These are phyloP conservation scores for Sardina pilchardus DNA, from an alignment of 2,113 vertebrate genomes.

Conservation along the genomic window DNA sequence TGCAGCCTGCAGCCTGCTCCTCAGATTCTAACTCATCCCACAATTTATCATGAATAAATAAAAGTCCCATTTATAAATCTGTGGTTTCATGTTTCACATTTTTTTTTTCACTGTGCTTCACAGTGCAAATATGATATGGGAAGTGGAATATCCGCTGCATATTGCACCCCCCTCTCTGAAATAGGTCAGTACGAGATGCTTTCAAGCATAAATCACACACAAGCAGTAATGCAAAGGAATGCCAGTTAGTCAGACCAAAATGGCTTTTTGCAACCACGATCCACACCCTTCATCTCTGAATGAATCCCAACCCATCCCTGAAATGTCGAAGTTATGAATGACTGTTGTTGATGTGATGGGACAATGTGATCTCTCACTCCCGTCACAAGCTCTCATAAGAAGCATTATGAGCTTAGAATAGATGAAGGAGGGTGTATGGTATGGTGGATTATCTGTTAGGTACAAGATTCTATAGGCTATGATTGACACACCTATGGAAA, in stretches of 20 bases:
- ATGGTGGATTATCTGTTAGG: no score
- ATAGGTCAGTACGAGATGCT: not conserved
- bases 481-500: no score
- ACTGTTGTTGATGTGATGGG: not conserved
- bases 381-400: not conserved
- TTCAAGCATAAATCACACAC: not conserved
- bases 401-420: no score
- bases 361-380: not conserved
- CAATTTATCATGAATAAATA: not conserved
- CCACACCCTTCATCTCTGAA: not conserved
- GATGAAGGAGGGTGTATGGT: no score
- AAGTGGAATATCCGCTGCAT: not conserved
- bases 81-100: not conserved
- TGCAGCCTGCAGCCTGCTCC: not conserved
- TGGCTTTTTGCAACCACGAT: not conserved
- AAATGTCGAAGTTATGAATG: not conserved
- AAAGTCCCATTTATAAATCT: slow-evolving; percentile 6
- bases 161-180: not conserved
- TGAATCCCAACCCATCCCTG: not conserved
- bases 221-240: not conserved
- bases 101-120: not conserved
- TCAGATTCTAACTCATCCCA: not conserved
- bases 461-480: no score
- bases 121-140: not conserved
- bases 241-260: not conserved